Base-by-base conservation (phyloP, 1,140 invertebrate genomes). In the Augochlora pura region DNA sequence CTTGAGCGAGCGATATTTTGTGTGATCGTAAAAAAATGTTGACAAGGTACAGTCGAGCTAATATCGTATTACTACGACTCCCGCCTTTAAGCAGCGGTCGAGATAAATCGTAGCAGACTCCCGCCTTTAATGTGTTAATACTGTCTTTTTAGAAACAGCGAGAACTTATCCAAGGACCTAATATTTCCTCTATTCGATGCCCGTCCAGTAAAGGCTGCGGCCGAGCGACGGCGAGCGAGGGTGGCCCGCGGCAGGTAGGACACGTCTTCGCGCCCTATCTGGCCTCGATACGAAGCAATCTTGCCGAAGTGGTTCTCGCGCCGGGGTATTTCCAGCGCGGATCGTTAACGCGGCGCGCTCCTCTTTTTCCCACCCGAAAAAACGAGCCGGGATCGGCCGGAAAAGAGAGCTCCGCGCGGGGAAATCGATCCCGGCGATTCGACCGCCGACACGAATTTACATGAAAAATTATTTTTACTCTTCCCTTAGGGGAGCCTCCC, bases 141-240 rank as follows among this genome's bases (percentile, higher is more conserved):
- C n/a, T n/a, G n/a, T n/a, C n/a, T n/a, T n/a, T n/a, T n/a, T n/a
- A n/a, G n/a, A n/a, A n/a, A n/a, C n/a, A n/a, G n/a, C n/a, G n/a
- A n/a, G n/a, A n/a, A n/a, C n/a, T n/a, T n/a, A n/a, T n/a, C n/a
- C n/a, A n/a, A n/a, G n/a, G n/a, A n/a, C n/a, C n/a, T n/a, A n/a
- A n/a, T n/a, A n/a, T 76, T 76, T 69, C 74, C 54, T 60, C 65
- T 32, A 49, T 65, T 65, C 42, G 74, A 76, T 60, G n/a, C 16
- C 65, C 74, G 60, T 69, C 69, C 69, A 65, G 65, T 23, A 69
- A 76, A 76, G 38, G 27, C 60, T n/a, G n/a, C 4, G 25, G 60
- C 62, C 60, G 57, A n/a, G 25, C 23, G 38, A 6, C 25, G 12
- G n/a, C n/a, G n/a, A n/a, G n/a, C n/a, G n/a, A n/a, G n/a, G 25